These are phyloP conservation scores for Phycodurus eques DNA, from an alignment of 2,113 vertebrate genomes.

Conservation along the genomic window DNA sequence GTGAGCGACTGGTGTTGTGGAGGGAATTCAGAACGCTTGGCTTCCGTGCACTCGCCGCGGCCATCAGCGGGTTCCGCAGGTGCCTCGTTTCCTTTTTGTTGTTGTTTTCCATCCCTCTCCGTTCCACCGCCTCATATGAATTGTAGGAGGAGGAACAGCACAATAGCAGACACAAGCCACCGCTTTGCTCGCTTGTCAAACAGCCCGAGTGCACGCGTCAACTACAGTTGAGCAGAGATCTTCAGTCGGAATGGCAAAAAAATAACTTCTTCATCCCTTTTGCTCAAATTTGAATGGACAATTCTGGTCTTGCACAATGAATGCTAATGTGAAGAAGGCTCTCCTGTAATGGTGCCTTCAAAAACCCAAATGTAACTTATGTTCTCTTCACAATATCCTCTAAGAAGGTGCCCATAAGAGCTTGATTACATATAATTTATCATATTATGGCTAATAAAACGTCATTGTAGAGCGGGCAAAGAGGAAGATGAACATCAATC, in stretches of 20 bases:
- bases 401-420: not conserved
- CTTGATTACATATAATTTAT: not conserved
- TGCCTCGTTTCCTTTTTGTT: slow-evolving; percentile 19
- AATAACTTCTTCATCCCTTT: too few relatives aligned
- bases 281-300: too few relatives aligned
- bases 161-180: slow-evolving; percentile 5
- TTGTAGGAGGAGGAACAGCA: not conserved
- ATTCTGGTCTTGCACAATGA: not conserved
- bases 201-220: not conserved
- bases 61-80: slow-evolving; percentile 15
- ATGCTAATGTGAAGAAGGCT: not conserved
- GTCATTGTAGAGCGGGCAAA: not conserved
- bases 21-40: slow-evolving; percentile 9
- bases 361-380: not conserved
- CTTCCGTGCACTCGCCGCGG: slow-evolving; percentile 5
- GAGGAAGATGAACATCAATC: not conserved
- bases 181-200: not conserved
- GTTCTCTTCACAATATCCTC: not conserved
- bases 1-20: not conserved
- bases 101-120: slow-evolving; percentile 6
- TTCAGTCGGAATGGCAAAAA: too few relatives aligned
- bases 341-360: too few relatives aligned
- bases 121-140: slow-evolving; percentile 7
- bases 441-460: not conserved
- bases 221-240: not conserved